phyloP scores from a whole-genome alignment of 2,113 vertebrate genomes.

The Archilochus colubris region DNA sequence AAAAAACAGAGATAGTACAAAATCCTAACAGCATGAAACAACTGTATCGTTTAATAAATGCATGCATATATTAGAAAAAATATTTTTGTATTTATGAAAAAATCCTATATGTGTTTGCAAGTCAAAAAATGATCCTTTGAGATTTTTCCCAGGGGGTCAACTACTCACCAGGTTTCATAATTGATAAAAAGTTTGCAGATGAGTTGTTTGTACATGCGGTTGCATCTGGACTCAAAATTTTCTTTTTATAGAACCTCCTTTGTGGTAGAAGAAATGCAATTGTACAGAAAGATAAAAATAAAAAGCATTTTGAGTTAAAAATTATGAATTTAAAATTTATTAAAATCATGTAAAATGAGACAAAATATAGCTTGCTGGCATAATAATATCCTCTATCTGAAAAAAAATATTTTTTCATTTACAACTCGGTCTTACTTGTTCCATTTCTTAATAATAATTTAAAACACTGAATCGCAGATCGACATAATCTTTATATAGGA shows the following conservation, averaged over 20 bases:
- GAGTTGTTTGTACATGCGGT: not conserved
- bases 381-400: not conserved
- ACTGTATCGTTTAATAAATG: not conserved
- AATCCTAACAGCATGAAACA: not conserved
- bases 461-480: not conserved
- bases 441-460: not conserved
- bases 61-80: not conserved
- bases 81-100: not conserved
- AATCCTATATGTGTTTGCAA: not conserved
- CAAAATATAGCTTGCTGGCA: not conserved
- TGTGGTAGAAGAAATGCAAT: not conserved
- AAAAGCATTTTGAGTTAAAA: not conserved
- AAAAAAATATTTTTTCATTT: not conserved
- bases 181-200: not conserved
- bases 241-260: not conserved
- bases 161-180: not conserved
- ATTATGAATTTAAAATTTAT: not conserved
- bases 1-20: not conserved
- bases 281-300: not conserved
- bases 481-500: not conserved
- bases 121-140: not conserved
- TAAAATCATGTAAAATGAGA: not conserved
- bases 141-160: not conserved
- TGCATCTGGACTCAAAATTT: not conserved
- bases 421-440: not conserved